Conservation (phyloP, 2,797 vertebrate genomes). For the Brotula barbata region DNA sequence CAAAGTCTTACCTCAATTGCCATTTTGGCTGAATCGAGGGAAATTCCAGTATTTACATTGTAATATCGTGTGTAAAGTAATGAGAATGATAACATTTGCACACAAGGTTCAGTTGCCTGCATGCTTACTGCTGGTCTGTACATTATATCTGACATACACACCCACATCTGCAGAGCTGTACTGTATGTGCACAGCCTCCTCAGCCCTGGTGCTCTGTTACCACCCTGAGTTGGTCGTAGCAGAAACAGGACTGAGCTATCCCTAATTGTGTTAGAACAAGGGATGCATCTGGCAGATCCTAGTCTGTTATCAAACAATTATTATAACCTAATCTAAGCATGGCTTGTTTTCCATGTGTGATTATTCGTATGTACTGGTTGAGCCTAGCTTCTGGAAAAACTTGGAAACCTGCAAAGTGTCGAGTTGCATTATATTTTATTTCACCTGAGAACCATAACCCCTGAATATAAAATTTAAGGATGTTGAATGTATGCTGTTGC, state of each 20-base stretch:
- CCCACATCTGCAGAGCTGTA: conserved; percentile 21
- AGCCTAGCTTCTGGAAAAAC: background rate
- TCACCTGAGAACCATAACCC: too few relatives aligned
- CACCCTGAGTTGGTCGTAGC: conserved; percentile 25
- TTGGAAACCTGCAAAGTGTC: too few relatives aligned
- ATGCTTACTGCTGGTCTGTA: too few relatives aligned
- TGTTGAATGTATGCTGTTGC: background rate
- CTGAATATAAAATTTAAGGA: background rate
- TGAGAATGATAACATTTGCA: too few relatives aligned
- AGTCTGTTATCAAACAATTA: conserved; percentile 17
- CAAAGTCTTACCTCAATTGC: too few relatives aligned
- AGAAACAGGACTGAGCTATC: conserved; percentile 46
- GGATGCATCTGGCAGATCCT: conserved; percentile 35
- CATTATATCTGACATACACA: background rate
- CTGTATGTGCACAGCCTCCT: conserved; percentile 26
- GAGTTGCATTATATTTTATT: too few relatives aligned
- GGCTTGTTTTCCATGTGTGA: background rate
- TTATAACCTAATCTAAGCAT: background rate
- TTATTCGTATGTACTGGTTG: too few relatives aligned
- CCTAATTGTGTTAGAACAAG: conserved; percentile 48
- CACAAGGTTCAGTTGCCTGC: too few relatives aligned
- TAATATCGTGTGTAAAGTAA: too few relatives aligned
- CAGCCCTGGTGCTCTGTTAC: conserved; percentile 41
- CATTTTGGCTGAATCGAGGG: too few relatives aligned
- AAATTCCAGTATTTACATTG: too few relatives aligned